These are phyloP conservation scores for Synanceia verrucosa DNA, from an alignment of 2,797 vertebrate genomes.

Conservation along the genomic window DNA sequence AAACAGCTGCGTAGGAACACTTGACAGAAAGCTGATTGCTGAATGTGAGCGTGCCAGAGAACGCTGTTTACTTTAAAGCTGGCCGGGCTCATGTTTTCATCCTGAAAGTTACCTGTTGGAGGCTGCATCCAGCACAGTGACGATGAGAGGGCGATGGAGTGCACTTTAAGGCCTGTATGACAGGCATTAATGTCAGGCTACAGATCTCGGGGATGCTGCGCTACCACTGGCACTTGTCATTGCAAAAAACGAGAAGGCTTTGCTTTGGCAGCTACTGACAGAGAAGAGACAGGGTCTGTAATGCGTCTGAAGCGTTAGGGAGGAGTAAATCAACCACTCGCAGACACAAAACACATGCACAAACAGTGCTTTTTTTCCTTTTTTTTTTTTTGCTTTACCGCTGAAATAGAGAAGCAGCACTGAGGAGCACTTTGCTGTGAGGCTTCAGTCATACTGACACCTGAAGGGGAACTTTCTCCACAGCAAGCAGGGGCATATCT, in stretches of 20 bases:
- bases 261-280: constrained; percentile 37
- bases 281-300: constrained; percentile 26
- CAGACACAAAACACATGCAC: constrained; percentile 10
- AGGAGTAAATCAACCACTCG: constrained; percentile 27
- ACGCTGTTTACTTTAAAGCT: not conserved
- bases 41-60: not conserved
- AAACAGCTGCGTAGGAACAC: not conserved
- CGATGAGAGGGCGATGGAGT: constrained; percentile 14
- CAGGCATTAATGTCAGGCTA: constrained; percentile 34
- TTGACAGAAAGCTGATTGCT: not conserved
- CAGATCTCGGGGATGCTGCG: constrained; percentile 11
- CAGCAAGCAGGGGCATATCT: constrained; percentile 23
- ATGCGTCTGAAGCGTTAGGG: constrained; percentile 35
- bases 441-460: constrained; percentile 14
- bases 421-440: constrained; percentile 26
- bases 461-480: constrained; percentile 12
- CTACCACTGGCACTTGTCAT: constrained; percentile 42
- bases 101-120: constrained; percentile 12
- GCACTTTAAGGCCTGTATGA: constrained; percentile 28
- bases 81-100: not conserved
- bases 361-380: constrained; percentile 33
- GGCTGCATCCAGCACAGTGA: not conserved
- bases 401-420: constrained; percentile 1
- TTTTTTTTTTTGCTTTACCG: constrained; percentile 34
- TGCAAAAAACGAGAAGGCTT: constrained; percentile 27